phyloP scores from a whole-genome alignment of 1,140 invertebrate genomes.

The Zaprionus davidi region DNA sequence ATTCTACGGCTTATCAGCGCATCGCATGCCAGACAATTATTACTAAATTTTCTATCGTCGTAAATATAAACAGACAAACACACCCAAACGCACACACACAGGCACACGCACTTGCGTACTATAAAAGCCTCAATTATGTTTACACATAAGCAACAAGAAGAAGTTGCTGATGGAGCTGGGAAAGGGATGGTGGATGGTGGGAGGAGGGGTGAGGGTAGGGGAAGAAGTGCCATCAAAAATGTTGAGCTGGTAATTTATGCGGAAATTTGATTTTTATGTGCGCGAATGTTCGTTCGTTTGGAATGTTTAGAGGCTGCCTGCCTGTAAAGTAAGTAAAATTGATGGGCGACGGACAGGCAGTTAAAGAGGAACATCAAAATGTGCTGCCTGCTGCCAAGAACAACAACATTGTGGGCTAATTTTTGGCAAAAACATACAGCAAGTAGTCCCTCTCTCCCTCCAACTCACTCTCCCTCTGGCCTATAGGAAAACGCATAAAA shows the following conservation, averaged over 20 bases:
- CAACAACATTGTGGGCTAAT: constrained; percentile 59
- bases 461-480: background rate
- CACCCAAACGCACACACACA: constrained; percentile 8
- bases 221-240: constrained; percentile 44
- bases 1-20: constrained; percentile 19
- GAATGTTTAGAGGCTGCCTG: constrained; percentile 30
- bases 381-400: constrained; percentile 12
- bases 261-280: constrained; percentile 77
- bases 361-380: constrained; percentile 65
- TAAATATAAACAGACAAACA: constrained; percentile 10
- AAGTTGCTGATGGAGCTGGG: background rate
- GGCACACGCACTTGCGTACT: background rate
- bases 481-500: constrained; percentile 35
- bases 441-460: background rate
- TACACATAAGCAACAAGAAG: constrained; percentile 29
- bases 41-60: constrained; percentile 39
- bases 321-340: constrained; percentile 60
- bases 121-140: constrained; percentile 47
- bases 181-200: background rate
- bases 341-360: constrained; percentile 67
- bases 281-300: constrained; percentile 25
- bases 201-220: background rate
- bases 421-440: constrained; percentile 42
- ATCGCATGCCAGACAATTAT: constrained; percentile 37
- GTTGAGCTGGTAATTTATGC: constrained; percentile 73